Percentiles rank a stretch among this genome's conserved stretches.
These are phyloP conservation scores for Phengaris arion DNA, from an alignment of 2,888 invertebrate genomes.

Conservation along the genomic window DNA sequence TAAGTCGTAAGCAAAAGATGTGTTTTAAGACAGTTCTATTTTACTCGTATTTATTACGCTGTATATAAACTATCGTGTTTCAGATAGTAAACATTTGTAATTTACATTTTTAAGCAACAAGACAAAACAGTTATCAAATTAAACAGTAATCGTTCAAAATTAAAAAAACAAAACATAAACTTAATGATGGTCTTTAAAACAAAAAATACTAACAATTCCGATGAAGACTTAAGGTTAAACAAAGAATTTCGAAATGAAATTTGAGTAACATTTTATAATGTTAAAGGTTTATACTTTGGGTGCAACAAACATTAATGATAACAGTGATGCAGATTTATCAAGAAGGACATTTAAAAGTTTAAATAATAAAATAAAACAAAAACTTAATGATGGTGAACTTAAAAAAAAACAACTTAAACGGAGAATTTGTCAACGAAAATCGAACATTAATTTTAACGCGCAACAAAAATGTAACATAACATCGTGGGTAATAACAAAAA, in stretches of 20 bases:
- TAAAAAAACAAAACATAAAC: conserved; percentile 25
- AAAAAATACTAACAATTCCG: neutral
- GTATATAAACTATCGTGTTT: neutral
- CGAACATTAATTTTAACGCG: conserved; percentile 5
- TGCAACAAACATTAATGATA: neutral
- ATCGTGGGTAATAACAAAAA: neutral
- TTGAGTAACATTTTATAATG: too few species aligned
- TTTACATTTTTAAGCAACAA: too few species aligned
- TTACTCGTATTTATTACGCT: neutral
- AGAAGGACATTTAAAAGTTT: neutral
- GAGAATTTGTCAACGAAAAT: neutral
- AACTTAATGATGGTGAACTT: conserved; percentile 7
- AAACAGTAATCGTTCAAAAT: neutral
- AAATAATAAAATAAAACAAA: conserved; percentile 16
- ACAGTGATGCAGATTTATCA: neutral
- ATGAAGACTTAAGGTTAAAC: neutral
- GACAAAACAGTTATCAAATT: neutral
- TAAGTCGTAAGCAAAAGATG: conserved; percentile 14
- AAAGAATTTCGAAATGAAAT: neutral
- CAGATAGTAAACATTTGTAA: too few species aligned
- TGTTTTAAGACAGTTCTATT: neutral
- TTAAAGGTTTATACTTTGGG: too few species aligned
- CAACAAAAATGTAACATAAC: conserved; percentile 7
- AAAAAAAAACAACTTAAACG: neutral
- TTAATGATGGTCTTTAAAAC: neutral